Conservation (phyloP, 1,140 invertebrate genomes). For the Drosophila athabasca region DNA sequence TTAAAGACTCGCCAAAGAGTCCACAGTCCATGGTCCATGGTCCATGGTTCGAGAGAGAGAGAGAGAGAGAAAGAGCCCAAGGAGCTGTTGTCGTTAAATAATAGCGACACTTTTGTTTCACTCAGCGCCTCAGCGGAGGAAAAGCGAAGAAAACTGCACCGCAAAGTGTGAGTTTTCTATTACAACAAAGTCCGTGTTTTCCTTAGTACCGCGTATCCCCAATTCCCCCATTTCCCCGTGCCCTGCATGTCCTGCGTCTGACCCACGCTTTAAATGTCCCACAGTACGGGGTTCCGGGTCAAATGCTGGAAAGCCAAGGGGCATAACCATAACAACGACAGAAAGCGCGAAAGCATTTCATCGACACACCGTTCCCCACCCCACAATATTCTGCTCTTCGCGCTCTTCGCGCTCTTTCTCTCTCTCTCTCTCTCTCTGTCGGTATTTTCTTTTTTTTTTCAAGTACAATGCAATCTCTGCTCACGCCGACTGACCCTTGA, state of each 20-base stretch:
- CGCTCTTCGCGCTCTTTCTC: no score
- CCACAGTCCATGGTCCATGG: no score
- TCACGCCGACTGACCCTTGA: slow-evolving; percentile 1
- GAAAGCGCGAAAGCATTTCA: slow-evolving; percentile 43
- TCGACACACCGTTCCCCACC: slow-evolving; percentile 22
- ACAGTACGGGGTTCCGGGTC: slow-evolving; percentile 58
- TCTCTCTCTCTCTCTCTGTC: no score
- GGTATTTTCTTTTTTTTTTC: no score
- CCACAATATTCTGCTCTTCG: no score
- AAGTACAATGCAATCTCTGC: background rate
- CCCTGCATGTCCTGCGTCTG: slow-evolving; percentile 14
- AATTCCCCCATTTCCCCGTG: slow-evolving; percentile 26
- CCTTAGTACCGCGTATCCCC: slow-evolving; percentile 14
- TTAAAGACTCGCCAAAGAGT: slow-evolving; percentile 49
- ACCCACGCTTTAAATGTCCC: slow-evolving; percentile 65
- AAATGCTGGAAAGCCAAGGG: slow-evolving; percentile 64
- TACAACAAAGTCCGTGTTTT: slow-evolving; percentile 53
- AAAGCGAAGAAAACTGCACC: slow-evolving; percentile 46
- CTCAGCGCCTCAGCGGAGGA: slow-evolving; percentile 27
- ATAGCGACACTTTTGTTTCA: slow-evolving; percentile 76
- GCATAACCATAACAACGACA: slow-evolving; percentile 75
- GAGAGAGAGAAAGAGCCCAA: slow-evolving; percentile 38
- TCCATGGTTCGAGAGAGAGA: no score
- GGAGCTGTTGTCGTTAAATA: slow-evolving; percentile 72
- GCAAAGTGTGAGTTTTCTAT: slow-evolving; percentile 78